Conservation (phyloP, 2,113 vertebrate genomes). For the Regulus satrapa region DNA sequence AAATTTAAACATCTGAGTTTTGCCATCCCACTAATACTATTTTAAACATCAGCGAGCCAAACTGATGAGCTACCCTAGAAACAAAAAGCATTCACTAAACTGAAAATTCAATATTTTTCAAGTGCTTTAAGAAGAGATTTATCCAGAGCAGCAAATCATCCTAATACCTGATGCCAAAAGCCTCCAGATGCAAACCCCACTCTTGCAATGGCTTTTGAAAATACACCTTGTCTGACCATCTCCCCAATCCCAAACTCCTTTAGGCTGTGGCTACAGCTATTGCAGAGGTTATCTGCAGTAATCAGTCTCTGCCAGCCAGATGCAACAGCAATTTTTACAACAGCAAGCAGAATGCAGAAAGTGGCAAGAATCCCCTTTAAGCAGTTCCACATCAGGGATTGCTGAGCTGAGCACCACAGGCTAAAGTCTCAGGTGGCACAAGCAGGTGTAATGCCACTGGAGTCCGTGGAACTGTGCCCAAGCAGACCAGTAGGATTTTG, state of each 20-base stretch:
- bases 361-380: neutral
- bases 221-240: neutral
- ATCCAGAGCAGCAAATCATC: neutral
- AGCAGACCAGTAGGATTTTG: neutral
- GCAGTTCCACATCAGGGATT: neutral
- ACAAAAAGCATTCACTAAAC: neutral
- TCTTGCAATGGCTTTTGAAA: neutral
- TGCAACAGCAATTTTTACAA: neutral
- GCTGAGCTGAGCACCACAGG: neutral
- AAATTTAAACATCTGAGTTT: neutral
- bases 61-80: neutral
- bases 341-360: neutral
- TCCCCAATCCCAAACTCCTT: neutral
- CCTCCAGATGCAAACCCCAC: neutral
- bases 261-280: neutral
- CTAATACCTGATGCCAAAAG: neutral
- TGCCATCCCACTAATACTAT: neutral
- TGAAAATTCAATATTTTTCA: neutral
- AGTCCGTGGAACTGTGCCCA: neutral
- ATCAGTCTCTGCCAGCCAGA: neutral
- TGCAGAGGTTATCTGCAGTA: neutral
- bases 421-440: neutral
- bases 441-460: neutral
- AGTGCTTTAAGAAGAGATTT: neutral
- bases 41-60: neutral